Evolutionary conservation across 2,888 invertebrate genomes (phyloP).

Genomic region (Busseola fusca): DNA sequence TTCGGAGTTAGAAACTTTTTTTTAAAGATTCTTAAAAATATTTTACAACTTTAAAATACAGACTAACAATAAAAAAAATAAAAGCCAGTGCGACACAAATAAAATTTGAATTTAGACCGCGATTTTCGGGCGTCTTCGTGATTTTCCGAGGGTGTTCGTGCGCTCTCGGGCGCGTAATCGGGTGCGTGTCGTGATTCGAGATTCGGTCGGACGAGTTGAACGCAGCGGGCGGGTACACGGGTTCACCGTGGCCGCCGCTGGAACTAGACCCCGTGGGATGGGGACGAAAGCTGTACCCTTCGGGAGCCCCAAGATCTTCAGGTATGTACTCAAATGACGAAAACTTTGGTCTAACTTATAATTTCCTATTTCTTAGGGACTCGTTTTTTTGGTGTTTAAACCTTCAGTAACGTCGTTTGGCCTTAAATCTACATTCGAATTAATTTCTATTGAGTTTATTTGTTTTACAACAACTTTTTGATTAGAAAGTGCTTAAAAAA

Average conservation of each 20-base stretch:
- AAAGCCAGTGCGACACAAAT: conserved; percentile 42
- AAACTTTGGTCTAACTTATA: conserved; percentile 13
- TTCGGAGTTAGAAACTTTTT: conserved; percentile 22
- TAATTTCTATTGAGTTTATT: neutral
- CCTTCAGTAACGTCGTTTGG: neutral
- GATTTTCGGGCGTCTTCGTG: conserved; percentile 69
- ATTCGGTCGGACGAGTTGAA: conserved; percentile 94
- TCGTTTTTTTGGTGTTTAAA: neutral
- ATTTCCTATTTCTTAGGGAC: neutral
- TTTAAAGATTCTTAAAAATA: neutral
- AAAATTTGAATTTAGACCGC: conserved; percentile 62
- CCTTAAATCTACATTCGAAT: neutral
- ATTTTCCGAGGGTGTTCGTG: conserved; percentile 77
- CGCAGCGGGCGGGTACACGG: conserved; percentile 93
- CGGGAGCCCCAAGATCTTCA: conserved; percentile 91
- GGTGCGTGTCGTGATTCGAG: conserved; percentile 85
- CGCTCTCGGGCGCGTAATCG: conserved; percentile 80
- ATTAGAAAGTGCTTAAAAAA: neutral
- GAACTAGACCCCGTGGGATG: conserved; percentile 94
- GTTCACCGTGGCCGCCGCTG: conserved; percentile 94
- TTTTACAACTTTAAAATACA: conserved; percentile 1
- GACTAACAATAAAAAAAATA: conserved; percentile 3
- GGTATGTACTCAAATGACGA: conserved; percentile 71
- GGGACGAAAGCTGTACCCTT: conserved; percentile 94
- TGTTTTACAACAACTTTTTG: neutral